Evolutionary conservation across 2,113 vertebrate genomes (phyloP).

Genomic region (Leptodactylus fuscus): DNA sequence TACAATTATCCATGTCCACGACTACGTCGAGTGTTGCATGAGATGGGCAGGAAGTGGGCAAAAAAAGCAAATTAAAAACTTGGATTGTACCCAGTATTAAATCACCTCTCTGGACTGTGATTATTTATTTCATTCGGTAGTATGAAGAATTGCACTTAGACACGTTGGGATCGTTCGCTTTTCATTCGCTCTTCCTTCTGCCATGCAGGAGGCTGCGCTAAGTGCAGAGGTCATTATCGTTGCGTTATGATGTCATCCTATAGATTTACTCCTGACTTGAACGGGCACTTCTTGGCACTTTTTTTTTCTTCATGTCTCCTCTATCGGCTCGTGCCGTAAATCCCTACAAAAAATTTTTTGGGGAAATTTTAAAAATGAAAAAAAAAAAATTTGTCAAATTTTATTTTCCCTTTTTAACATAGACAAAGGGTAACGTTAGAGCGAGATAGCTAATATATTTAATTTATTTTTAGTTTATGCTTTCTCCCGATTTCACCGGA

Average conservation of each 20-base stretch:
- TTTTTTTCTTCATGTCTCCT: no score
- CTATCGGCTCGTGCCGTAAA: no score
- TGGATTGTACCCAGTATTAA: constrained; percentile 3
- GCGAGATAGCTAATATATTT: no score
- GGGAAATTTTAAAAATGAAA: no score
- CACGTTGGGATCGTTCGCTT: neutral
- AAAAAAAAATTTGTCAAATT: no score
- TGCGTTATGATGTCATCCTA: no score
- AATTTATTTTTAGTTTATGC: no score
- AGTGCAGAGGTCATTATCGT: neutral
- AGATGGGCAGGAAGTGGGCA: neutral
- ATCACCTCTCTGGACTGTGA: neutral
- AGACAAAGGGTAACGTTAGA: no score
- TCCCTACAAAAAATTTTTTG: no score
- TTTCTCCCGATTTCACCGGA: no score
- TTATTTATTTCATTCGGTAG: neutral
- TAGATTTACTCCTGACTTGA: no score
- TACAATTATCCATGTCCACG: neutral
- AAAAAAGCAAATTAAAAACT: neutral
- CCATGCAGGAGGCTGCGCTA: neutral
- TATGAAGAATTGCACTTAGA: neutral
- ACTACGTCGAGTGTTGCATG: neutral
- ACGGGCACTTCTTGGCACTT: neutral
- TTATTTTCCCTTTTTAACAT: no score
- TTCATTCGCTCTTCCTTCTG: neutral